These are phyloP conservation scores for Neelides folsomi DNA, from an alignment of 2,888 invertebrate species.

Conservation along the genomic window DNA sequence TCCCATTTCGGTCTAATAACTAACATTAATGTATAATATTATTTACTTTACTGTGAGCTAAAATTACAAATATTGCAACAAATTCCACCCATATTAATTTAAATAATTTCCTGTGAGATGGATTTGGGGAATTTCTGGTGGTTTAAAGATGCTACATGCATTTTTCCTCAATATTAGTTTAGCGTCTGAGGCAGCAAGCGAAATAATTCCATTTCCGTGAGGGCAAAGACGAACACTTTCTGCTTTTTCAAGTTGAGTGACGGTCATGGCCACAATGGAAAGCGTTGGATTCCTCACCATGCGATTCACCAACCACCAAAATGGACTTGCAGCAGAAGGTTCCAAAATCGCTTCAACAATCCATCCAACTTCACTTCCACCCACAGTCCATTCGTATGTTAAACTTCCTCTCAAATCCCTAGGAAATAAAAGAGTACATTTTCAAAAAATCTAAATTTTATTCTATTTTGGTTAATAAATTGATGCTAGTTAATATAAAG, in stretches of 20 bases:
- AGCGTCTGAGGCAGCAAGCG: no score
- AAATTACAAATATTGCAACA: no score
- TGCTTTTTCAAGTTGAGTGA: conserved; percentile 12
- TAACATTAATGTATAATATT: no score
- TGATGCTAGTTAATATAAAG: not conserved
- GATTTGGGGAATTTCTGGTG: no score
- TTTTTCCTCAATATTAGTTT: no score
- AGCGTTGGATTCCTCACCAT: conserved; percentile 14
- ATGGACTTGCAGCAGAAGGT: conserved; percentile 17
- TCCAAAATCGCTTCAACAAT: conserved; percentile 12
- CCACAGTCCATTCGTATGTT: conserved; percentile 15
- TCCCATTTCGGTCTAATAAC: no score
- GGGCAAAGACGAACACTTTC: conserved; percentile 12
- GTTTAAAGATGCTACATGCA: no score
- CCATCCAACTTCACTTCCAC: conserved; percentile 8
- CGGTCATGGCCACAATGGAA: conserved; percentile 9
- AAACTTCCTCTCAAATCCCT: conserved; percentile 35
- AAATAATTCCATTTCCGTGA: conserved; percentile 6
- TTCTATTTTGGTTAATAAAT: not conserved
- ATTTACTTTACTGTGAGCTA: no score
- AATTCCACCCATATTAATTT: no score
- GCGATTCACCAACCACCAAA: conserved; percentile 21
- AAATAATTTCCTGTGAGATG: no score
- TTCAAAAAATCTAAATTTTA: not conserved
- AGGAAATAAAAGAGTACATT: conserved; percentile 9